phyloP scores from a whole-genome alignment of 2,113 vertebrate species.

The Camelus bactrianus region DNA sequence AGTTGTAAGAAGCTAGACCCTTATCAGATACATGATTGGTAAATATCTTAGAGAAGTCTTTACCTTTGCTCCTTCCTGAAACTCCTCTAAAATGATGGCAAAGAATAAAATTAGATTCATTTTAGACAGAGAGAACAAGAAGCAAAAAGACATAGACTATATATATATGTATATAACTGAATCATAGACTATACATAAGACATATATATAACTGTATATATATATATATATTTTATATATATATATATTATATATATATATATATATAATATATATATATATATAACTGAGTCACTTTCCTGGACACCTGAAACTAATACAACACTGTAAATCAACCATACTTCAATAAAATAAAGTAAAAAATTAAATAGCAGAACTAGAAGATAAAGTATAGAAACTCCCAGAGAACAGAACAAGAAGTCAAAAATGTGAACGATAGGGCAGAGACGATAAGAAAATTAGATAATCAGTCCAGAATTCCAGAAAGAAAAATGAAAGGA shows the following conservation, averaged over 20 bases:
- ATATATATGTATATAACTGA: too few relatives aligned
- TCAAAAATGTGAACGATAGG: neutral
- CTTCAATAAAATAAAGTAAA: neutral
- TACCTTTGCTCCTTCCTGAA: neutral
- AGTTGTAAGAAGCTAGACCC: neutral
- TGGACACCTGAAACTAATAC: too few relatives aligned
- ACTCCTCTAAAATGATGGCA: neutral
- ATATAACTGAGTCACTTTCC: too few relatives aligned
- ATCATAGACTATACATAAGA: too few relatives aligned
- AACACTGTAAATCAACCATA: too few relatives aligned
- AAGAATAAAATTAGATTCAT: neutral
- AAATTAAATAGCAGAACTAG: neutral
- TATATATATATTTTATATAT: too few relatives aligned
- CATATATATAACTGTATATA: too few relatives aligned
- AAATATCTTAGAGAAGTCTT: constrained; percentile 8
- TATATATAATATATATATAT: too few relatives aligned
- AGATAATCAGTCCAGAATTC: neutral
- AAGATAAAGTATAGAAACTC: neutral
- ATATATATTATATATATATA: too few relatives aligned
- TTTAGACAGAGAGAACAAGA: neutral
- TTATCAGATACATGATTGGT: neutral
- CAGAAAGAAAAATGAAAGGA: constrained; percentile 8
- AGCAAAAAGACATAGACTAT: neutral
- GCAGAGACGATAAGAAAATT: neutral
- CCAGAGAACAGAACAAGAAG: neutral